Evolutionary conservation across 2,113 vertebrate genomes (phyloP), one percentile per base, ranked within the genome.

Genomic region (Lethenteron reissneri): DNA sequence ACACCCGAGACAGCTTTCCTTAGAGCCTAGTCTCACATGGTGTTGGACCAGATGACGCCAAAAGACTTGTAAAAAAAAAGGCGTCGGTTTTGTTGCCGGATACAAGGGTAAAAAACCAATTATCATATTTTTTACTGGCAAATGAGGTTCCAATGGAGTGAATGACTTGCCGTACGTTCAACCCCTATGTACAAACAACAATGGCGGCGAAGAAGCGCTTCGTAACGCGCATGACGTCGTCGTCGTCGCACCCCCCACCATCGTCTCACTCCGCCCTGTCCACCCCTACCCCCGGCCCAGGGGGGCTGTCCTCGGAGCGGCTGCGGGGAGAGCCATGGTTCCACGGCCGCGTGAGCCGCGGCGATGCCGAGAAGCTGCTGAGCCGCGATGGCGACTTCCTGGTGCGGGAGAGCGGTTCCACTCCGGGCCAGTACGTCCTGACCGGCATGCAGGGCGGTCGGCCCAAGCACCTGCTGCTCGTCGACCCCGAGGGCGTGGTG

Each of bases 401-500:
- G 76, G 94, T 97, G 74, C 82, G 94, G 8, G 92, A 97, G 79
- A 97, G 92, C 72, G 88, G 86, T 13, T 95, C 90, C 73, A 96
- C 89, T 0, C 87, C 87, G 0, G 92, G 94, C 70, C 94, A 97
- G 80, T 96, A 97, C 0, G 94, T 97, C 73, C 86, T 97, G 73
- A 97, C 94, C 0, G 94, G 94, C 9, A 77, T 95, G 76, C 94
- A 97, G 80, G 89, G 86, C 0, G 86, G 89, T 41, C 92, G 92
- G 76, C 81, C 94, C 75, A 96, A 95, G 76, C 94, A 97, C 75
- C 80, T 97, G 76, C 87, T 97, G 2, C 84, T 97, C 2, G 91
- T 97, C 0, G 94, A 97, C 76, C 94, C 94, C 0, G 92, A 97
- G 77, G 94, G 94, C 78, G 94, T 97, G 94, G 94, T 97, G 78